Percentiles rank a stretch among this genome's conserved stretches.
phyloP scores from a whole-genome alignment of 2,113 vertebrate species.

The Okapia johnstoni region DNA sequence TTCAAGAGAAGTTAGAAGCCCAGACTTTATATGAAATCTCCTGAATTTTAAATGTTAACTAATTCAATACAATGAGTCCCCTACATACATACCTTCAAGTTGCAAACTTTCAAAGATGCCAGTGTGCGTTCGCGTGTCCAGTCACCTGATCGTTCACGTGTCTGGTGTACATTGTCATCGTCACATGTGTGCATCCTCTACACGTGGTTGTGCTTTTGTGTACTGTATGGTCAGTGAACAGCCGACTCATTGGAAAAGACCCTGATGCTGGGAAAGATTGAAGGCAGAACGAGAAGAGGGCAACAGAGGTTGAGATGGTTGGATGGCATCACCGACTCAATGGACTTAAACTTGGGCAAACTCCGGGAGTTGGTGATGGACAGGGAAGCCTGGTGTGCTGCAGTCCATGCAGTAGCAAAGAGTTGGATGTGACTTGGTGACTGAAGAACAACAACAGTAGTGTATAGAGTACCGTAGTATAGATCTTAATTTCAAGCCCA shows the following conservation, averaged over 20 bases:
- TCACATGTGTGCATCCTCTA: background rate
- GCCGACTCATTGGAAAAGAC: background rate
- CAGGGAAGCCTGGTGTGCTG: background rate
- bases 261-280: background rate
- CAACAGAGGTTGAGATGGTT: background rate
- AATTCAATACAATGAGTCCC: background rate
- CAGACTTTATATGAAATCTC: background rate
- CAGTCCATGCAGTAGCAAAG: background rate
- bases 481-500: background rate
- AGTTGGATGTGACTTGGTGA: background rate
- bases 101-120: background rate
- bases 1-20: background rate
- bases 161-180: background rate
- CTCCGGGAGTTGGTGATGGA: background rate
- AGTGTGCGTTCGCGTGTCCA: rapidly evolving
- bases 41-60: background rate
- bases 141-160: background rate
- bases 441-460: background rate
- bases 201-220: background rate
- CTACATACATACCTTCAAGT: background rate
- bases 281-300: background rate
- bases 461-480: background rate
- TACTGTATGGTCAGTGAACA: background rate
- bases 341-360: background rate
- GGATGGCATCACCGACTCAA: background rate